These are phyloP conservation scores for Plectropomus leopardus DNA, from an alignment of 2,113 vertebrate species.

Conservation along the genomic window DNA sequence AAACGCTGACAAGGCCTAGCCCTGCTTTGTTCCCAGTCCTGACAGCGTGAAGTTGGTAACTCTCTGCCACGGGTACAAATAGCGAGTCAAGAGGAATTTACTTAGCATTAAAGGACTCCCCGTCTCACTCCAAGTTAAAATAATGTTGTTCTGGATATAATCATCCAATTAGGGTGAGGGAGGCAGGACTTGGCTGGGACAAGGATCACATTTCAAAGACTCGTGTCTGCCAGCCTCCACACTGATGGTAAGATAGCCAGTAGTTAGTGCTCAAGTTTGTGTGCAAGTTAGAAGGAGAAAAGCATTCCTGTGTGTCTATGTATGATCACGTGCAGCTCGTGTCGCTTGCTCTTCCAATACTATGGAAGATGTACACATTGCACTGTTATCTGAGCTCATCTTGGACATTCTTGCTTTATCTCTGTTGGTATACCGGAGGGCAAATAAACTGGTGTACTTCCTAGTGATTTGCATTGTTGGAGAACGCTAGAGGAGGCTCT, in stretches of 20 bases:
- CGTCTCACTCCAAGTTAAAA: slow-evolving; percentile 81
- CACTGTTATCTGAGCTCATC: slow-evolving; percentile 57
- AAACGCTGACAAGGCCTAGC: slow-evolving; percentile 60
- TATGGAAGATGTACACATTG: slow-evolving; percentile 55
- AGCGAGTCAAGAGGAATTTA: slow-evolving; percentile 84
- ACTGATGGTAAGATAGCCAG: slow-evolving; percentile 87
- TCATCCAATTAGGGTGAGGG: slow-evolving; percentile 84
- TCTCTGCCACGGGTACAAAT: slow-evolving; percentile 77
- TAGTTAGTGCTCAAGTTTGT: slow-evolving; percentile 56
- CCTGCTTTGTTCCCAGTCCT: slow-evolving; percentile 70
- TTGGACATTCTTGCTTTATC: slow-evolving; percentile 55
- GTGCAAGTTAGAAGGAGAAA: slow-evolving; percentile 50
- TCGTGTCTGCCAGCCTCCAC: slow-evolving; percentile 85
- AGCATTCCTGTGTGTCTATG: slow-evolving; percentile 54
- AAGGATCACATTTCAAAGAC: slow-evolving; percentile 90
- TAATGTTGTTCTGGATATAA: slow-evolving; percentile 90
- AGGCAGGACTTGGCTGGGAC: slow-evolving; percentile 85
- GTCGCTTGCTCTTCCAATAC: slow-evolving; percentile 50
- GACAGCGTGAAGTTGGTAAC: slow-evolving; percentile 72
- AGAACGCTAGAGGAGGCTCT: slow-evolving; percentile 9
- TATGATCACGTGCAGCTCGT: slow-evolving; percentile 51
- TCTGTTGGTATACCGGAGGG: slow-evolving; percentile 19
- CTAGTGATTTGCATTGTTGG: background rate
- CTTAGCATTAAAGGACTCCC: slow-evolving; percentile 78
- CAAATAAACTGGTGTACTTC: slow-evolving; percentile 16